Evolutionary conservation across 2,888 invertebrate genomes (phyloP).

Genomic region (Oxytorus armatus): DNA sequence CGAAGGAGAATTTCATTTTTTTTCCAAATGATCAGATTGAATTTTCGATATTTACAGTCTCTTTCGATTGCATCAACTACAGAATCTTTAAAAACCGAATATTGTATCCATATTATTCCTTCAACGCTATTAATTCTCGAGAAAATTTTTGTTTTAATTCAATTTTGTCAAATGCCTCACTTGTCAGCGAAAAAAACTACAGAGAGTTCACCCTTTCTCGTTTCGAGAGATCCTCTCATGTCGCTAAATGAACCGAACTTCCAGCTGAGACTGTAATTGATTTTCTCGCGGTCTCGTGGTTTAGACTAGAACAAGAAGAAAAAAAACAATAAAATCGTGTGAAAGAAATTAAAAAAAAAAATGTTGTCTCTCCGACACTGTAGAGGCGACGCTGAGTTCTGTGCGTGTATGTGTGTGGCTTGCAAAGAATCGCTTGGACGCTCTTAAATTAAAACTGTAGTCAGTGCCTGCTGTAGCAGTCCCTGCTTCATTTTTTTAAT

Average conservation of each 20-base stretch:
- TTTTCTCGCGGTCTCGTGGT: constrained; percentile 48
- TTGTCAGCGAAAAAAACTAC: constrained; percentile 1
- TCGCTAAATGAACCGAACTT: constrained; percentile 56
- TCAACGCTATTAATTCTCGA: neutral
- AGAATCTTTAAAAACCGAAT: neutral
- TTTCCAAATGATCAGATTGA: neutral
- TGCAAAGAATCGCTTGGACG: constrained; percentile 62
- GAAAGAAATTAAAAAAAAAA: constrained; percentile 24
- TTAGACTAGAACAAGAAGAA: constrained; percentile 14
- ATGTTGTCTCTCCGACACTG: constrained; percentile 18
- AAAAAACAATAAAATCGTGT: constrained; percentile 25
- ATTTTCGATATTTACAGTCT: neutral
- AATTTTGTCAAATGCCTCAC: constrained; percentile 4
- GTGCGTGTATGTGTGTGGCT: constrained; percentile 9
- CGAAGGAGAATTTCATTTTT: too few species aligned
- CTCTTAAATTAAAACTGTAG: constrained; percentile 65
- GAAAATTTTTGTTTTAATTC: constrained; percentile 29
- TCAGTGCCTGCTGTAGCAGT: constrained; percentile 51
- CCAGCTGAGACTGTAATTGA: constrained; percentile 65
- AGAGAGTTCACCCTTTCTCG: constrained; percentile 23
- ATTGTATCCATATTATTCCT: neutral
- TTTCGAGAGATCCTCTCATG: constrained; percentile 10
- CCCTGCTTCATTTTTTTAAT: constrained; percentile 2
- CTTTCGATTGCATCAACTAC: neutral
- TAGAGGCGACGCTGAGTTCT: constrained; percentile 45